Conservation (phyloP, 2,113 vertebrate genomes). For the Danionella cerebrum region DNA sequence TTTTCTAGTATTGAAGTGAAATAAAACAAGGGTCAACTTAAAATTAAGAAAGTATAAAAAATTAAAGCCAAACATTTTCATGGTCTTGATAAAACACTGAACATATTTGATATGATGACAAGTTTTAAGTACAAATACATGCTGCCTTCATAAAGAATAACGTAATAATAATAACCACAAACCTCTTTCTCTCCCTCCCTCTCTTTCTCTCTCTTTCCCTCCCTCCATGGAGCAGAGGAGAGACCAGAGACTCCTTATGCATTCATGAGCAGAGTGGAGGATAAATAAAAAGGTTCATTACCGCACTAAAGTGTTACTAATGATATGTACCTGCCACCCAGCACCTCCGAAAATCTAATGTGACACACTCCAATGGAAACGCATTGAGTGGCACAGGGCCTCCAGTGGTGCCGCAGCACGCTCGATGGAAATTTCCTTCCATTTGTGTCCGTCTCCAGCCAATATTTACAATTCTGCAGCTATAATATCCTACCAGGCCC, state of each 20-base stretch:
- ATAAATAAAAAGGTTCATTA: conserved; percentile 99
- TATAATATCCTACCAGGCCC: conserved; percentile 98
- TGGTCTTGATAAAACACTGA: too few species aligned
- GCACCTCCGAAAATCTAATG: conserved; percentile 99
- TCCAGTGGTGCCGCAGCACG: conserved; percentile 52
- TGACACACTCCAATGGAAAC: conserved; percentile 89
- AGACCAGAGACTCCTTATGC: conserved; percentile 79
- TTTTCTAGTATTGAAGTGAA: too few species aligned
- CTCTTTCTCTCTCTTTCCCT: conserved; percentile 57
- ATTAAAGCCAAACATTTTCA: too few species aligned
- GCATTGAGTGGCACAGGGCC: conserved; percentile 68
- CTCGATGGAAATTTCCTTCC: conserved; percentile 83
- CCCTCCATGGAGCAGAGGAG: conserved; percentile 20
- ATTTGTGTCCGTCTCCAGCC: conserved; percentile 85
- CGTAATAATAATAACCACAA: neutral
- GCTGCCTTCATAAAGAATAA: too few species aligned
- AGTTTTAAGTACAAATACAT: too few species aligned
- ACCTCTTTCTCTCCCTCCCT: conserved; percentile 54
- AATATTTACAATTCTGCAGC: conserved; percentile 95
- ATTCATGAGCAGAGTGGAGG: conserved; percentile 91
- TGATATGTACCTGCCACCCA: conserved; percentile 95
- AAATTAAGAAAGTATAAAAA: too few species aligned
- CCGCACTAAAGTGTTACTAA: conserved; percentile 96
- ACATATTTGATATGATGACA: too few species aligned
- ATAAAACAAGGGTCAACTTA: too few species aligned